Evolutionary conservation across 2,797 vertebrate species (phyloP).

Genomic region (Champsocephalus gunnari): DNA sequence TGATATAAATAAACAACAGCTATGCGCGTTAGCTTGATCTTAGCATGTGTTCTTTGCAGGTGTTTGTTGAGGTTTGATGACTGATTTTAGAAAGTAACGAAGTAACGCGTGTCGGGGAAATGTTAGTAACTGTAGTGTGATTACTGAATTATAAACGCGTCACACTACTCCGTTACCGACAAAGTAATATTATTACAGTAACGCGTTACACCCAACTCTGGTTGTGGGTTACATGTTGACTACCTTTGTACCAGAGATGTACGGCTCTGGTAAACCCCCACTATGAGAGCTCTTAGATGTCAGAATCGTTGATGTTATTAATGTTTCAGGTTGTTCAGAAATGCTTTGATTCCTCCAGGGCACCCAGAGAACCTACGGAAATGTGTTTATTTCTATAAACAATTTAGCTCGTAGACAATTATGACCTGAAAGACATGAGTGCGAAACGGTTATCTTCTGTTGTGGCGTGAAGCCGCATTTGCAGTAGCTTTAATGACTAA

Average conservation of each 20-base stretch:
- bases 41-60: too few relatives aligned
- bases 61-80: too few relatives aligned
- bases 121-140: too few relatives aligned
- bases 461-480: neutral
- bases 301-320: slow-evolving; percentile 57
- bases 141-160: too few relatives aligned
- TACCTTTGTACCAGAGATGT: slow-evolving; percentile 43
- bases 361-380: slow-evolving; percentile 33
- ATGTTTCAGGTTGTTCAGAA: slow-evolving; percentile 53
- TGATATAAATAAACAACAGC: too few relatives aligned
- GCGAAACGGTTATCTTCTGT: neutral
- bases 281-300: slow-evolving; percentile 60
- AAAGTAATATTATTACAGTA: too few relatives aligned
- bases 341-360: slow-evolving; percentile 51
- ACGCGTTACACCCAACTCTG: neutral
- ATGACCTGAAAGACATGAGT: slow-evolving; percentile 18
- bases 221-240: slow-evolving; percentile 36
- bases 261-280: slow-evolving; percentile 29
- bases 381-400: slow-evolving; percentile 31
- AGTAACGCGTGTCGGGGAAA: too few relatives aligned
- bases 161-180: too few relatives aligned
- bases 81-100: too few relatives aligned
- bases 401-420: slow-evolving; percentile 17
- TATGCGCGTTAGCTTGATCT: too few relatives aligned
- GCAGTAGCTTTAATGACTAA: neutral